phyloP scores from a whole-genome alignment of 1,140 invertebrate genomes.

The Leptopilina clavipes region DNA sequence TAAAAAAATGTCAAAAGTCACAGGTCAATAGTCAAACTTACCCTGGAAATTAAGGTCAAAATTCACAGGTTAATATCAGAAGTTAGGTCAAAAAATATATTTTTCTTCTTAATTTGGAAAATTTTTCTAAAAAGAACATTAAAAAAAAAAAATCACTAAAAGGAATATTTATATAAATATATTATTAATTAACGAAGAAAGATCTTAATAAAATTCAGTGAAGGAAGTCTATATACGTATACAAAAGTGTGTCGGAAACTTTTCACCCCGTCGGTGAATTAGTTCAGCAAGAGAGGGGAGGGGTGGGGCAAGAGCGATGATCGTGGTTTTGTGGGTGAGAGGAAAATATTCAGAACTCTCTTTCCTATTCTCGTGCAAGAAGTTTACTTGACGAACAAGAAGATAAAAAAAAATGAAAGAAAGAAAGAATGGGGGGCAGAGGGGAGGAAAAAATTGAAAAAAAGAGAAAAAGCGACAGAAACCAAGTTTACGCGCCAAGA shows the following conservation, averaged over 20 bases:
- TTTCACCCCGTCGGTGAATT: conserved; percentile 57
- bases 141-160: too few relatives aligned
- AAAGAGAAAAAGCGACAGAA: conserved; percentile 37
- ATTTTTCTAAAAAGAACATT: too few relatives aligned
- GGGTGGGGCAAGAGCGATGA: conserved; percentile 53
- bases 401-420: conserved; percentile 34
- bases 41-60: too few relatives aligned
- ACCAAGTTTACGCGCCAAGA: conserved; percentile 60
- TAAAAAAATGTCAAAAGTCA: too few relatives aligned
- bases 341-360: conserved; percentile 66
- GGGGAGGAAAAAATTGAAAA: conserved; percentile 2
- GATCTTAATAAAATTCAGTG: too few relatives aligned
- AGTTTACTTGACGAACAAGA: conserved; percentile 57
- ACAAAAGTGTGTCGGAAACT: conserved; percentile 56
- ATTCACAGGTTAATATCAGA: too few relatives aligned
- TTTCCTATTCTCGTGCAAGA: conserved; percentile 44
- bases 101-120: too few relatives aligned
- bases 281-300: conserved; percentile 51
- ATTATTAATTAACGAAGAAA: too few relatives aligned
- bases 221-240: too few relatives aligned
- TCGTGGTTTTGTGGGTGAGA: conserved; percentile 53
- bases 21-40: too few relatives aligned
- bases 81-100: too few relatives aligned
- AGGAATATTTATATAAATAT: too few relatives aligned
- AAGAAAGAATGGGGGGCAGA: background rate